Conservation (phyloP, 2,797 vertebrate genomes). For the Acomys russatus region DNA sequence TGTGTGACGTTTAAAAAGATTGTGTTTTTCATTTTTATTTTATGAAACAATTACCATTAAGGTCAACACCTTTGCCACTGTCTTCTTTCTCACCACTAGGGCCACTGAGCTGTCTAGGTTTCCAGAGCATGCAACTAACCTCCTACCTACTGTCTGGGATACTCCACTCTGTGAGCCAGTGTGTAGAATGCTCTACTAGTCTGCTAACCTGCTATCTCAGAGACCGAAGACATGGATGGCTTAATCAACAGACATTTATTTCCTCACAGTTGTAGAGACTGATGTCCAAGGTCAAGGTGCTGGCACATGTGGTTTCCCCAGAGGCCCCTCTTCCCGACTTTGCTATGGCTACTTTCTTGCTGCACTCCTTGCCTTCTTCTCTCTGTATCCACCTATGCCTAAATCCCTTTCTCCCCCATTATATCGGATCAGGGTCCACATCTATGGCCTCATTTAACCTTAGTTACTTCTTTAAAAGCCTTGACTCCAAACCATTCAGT, state of each 20-base stretch:
- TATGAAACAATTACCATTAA: constrained; percentile 4
- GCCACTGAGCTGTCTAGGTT: not conserved
- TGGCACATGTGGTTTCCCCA: not conserved
- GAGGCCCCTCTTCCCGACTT: not conserved
- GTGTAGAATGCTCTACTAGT: not conserved
- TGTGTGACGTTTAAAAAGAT: not conserved
- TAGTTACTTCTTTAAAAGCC: not conserved
- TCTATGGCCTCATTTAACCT: constrained; percentile 2
- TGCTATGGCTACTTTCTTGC: not conserved
- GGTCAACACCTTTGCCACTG: not conserved
- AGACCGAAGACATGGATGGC: not conserved
- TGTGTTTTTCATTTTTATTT: constrained; percentile 9
- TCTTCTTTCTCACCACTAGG: not conserved
- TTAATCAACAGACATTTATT: constrained; percentile 16
- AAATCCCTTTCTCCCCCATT: not conserved
- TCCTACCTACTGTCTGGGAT: not conserved
- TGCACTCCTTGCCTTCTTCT: not conserved
- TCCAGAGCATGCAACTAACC: not conserved
- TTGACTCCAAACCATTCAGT: not conserved
- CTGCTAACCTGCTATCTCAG: not conserved
- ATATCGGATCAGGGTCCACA: not conserved
- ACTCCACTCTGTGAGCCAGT: not conserved
- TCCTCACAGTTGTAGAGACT: constrained; percentile 38
- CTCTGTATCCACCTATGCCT: not conserved
- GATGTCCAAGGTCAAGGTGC: not conserved